Evolutionary conservation across 2,113 vertebrate species (phyloP).

Genomic region (Poecilia latipinna): DNA sequence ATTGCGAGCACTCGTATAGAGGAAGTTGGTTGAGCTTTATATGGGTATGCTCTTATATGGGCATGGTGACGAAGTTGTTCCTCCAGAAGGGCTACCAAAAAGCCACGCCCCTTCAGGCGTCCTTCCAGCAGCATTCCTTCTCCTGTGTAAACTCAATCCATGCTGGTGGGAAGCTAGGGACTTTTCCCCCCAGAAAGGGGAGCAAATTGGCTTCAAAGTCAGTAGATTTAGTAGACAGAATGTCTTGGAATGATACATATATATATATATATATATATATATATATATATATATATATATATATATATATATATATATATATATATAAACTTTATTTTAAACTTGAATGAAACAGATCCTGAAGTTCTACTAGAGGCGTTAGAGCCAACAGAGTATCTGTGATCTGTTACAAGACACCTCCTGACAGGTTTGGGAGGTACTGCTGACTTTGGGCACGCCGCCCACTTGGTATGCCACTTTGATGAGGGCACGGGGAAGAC

Average conservation of each 20-base stretch:
- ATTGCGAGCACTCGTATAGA: slow-evolving; percentile 29
- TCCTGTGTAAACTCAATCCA: slow-evolving; percentile 46
- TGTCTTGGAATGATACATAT: neutral
- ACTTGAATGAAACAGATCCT: neutral
- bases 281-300: too few relatives aligned
- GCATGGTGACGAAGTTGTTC: slow-evolving; percentile 71
- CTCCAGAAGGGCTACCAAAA: slow-evolving; percentile 68
- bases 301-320: too few relatives aligned
- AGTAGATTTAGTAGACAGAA: neutral
- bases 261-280: too few relatives aligned
- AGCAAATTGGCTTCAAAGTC: neutral
- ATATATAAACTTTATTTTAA: neutral
- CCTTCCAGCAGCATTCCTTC: slow-evolving; percentile 62
- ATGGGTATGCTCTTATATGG: slow-evolving; percentile 80
- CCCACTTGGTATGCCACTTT: slow-evolving; percentile 14
- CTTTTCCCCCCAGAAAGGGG: slow-evolving; percentile 49
- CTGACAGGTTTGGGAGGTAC: slow-evolving; percentile 15
- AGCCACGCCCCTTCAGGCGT: slow-evolving; percentile 65
- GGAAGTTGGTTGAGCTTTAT: slow-evolving; percentile 75
- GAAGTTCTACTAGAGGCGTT: neutral
- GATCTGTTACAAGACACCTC: slow-evolving; percentile 6
- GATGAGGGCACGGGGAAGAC: slow-evolving; percentile 8
- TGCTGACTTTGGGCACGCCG: slow-evolving; percentile 7
- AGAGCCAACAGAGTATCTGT: neutral
- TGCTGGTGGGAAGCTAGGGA: slow-evolving; percentile 44